Base-by-base conservation (phyloP, 2,888 invertebrate species). In the Epirrhoe alternata region DNA sequence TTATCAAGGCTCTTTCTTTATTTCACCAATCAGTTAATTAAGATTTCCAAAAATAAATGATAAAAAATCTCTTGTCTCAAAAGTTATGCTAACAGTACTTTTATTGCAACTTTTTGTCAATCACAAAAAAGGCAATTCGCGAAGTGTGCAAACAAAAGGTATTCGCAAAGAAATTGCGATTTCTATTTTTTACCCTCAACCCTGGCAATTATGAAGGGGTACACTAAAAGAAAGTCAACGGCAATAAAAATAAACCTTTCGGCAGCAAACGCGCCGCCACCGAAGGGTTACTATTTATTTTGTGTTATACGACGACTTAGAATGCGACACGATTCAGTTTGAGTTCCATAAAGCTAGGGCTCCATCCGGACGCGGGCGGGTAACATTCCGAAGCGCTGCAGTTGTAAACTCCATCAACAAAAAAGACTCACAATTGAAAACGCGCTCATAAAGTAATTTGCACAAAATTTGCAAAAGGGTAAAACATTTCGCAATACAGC, bases 391-490 rank as follows among this genome's bases (percentile, higher is more conserved):
- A 78, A 75, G 77, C 81, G 74, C 69, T 82, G 80, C 84, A 83
- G 84, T 88, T 87, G 86, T 88, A 88, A 89, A 88, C 82, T 81
- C 80, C 76, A 73, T 75, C 72, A 70, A 71, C 76, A 86, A 89
- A 89, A 59, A 90, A 88, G 35, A 86, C 77, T 77, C 73, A 73
- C 79, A 81, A 80, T 81, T 83, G 86, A 87, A 79, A 74, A 79
- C 77, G 73, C 77, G 81, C 88, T 87, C 90, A 90, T 92, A 92
- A 92, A 93, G 87, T 89, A 90, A 92, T 93, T 92, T 92, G 90
- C 90, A 83, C 88, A 92, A 90, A 68, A 89, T 90, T 92, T 85
- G 93, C 93, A 91, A 92, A 91, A 87, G 91, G 92, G 90, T 92
- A 74, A 88, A 80, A 86, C 38, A 84, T 84, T 85, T 75, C 77